Evolutionary conservation across 1,140 invertebrate species (phyloP), one percentile per base, ranked within the genome.

Genomic region (Ips nitidus): DNA sequence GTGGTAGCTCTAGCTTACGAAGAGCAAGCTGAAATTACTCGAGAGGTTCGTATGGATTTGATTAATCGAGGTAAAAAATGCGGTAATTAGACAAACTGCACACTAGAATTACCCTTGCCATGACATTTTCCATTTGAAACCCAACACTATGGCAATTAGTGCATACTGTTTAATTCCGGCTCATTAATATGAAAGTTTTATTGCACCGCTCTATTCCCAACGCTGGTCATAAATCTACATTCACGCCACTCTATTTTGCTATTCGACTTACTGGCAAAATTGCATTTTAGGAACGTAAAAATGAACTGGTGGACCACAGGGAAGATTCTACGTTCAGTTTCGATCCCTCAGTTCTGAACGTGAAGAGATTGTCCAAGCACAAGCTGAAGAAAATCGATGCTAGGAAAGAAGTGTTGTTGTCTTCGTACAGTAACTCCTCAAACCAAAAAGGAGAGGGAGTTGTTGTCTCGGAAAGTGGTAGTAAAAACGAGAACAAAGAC

Each of bases 1-100:
- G 94, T 96, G 73, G 94, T 96, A 47, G 93, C 94, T 60, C 86
- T 96, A 76, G 94, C 92, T 82, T 95, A 95, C 79, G 93, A 95
- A 82, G 93, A 95, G 81, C 93, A 96, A 84, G 94, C 93, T 52
- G 91, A 94, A 83, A 94, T 93, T 70, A 94, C 92, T 4, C 91
- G 93, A 78, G 91, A 94, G 88, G 93, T 94, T 82, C 82, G 79
- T 74, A 43, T 8, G 2, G 42, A 59, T 1, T n/a, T n/a, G n/a
- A n/a, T n/a, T n/a, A n/a, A n/a, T n/a, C n/a, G n/a, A n/a, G n/a
- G n/a, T n/a, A n/a, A n/a, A n/a, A n/a, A n/a, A n/a, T n/a, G n/a
- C n/a, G n/a, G n/a, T n/a, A n/a, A n/a, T n/a, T n/a, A n/a, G n/a
- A n/a, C n/a, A n/a, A n/a, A n/a, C n/a, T 47, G 45, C 45, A 47